A percentile compares a stretch with the other conserved stretches of the same genome.
Conservation (phyloP, 2,113 vertebrate genomes). For the Choloepus hoffmanni region DNA sequence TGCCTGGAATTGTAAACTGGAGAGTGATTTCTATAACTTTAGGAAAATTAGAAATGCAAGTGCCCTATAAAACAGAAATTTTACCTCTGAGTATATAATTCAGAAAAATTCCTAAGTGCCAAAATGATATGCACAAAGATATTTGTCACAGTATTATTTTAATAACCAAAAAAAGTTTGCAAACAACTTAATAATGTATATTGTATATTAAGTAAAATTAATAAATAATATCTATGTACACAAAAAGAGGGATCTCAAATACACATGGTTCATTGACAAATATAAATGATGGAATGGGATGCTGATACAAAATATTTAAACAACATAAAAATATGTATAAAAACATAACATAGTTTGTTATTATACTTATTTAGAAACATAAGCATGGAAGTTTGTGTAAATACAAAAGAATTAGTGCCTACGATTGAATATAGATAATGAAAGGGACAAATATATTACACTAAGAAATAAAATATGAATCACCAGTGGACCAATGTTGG, state of each 20-base stretch:
- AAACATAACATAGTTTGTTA: neutral
- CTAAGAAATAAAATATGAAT: neutral
- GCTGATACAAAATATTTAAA: neutral
- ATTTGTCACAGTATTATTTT: neutral
- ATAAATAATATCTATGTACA: neutral
- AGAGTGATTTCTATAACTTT: neutral
- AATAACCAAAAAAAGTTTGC: too few relatives aligned
- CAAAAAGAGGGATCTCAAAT: neutral
- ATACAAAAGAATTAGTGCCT: neutral
- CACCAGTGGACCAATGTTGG: neutral
- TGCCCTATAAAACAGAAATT: neutral
- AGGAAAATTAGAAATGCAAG: neutral
- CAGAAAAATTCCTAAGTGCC: neutral
- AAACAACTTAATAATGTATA: neutral
- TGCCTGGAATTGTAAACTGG: neutral
- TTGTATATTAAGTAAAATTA: neutral
- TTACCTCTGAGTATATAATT: neutral
- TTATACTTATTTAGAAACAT: neutral
- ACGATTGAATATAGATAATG: neutral
- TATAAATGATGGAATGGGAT: neutral
- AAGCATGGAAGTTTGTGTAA: neutral
- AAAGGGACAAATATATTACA: neutral
- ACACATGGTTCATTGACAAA: neutral
- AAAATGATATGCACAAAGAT: neutral
- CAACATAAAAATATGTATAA: neutral